These are phyloP conservation scores for Helostoma temminkii DNA, from an alignment of 2,797 vertebrate species.

Conservation along the genomic window DNA sequence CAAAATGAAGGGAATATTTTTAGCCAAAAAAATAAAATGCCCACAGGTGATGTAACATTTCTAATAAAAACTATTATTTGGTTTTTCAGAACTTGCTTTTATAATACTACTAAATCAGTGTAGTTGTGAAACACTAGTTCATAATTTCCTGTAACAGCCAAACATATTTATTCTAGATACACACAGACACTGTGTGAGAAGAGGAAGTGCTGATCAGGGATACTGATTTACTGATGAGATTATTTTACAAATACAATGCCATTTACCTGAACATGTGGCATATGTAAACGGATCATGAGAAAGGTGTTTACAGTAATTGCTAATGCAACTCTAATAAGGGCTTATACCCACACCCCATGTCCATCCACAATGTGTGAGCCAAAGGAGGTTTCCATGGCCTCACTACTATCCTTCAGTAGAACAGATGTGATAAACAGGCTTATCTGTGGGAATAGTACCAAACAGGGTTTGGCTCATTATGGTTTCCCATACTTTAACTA, in stretches of 20 bases:
- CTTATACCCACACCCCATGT: slow-evolving; percentile 43
- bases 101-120: not conserved
- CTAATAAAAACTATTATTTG: slow-evolving; percentile 29
- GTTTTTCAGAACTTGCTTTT: not conserved
- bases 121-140: not conserved
- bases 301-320: slow-evolving; percentile 63
- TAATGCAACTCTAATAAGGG: slow-evolving; percentile 67
- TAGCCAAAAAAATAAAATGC: slow-evolving; percentile 54
- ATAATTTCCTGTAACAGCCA: not conserved
- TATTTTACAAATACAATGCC: too few species aligned
- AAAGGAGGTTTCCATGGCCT: slow-evolving; percentile 30
- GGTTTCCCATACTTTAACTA: slow-evolving; percentile 4
- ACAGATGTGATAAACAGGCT: slow-evolving; percentile 65
- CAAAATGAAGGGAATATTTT: slow-evolving; percentile 79
- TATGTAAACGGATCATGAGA: slow-evolving; percentile 24
- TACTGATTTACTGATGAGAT: slow-evolving; percentile 3
- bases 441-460: slow-evolving; percentile 60
- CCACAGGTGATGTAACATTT: slow-evolving; percentile 64
- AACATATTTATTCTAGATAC: not conserved
- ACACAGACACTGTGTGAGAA: not conserved
- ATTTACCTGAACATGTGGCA: too few species aligned
- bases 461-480: slow-evolving; percentile 18
- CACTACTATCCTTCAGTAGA: slow-evolving; percentile 29
- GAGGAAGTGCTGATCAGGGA: not conserved
- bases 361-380: slow-evolving; percentile 61